Evolutionary conservation across 2,888 invertebrate genomes (phyloP), one percentile per base, ranked within the genome.

Genomic region (Watsonalla binaria): DNA sequence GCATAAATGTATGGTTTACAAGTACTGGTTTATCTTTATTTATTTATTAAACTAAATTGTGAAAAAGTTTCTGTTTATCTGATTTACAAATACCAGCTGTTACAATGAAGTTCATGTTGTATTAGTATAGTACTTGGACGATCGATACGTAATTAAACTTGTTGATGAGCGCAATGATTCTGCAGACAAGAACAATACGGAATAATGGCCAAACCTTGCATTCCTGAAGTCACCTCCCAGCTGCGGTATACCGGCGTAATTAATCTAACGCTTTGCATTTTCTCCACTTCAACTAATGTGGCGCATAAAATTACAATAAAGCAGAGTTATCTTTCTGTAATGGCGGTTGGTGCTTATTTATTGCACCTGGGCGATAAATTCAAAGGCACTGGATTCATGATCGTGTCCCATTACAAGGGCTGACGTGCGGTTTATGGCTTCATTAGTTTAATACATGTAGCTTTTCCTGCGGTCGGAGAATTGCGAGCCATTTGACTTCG

Each of bases 271-370:
- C 51, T 56, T 45, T 52, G 54, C 50, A 52, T 55, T 57, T 55
- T 39, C 52, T 49, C 49, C 9, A 14, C 35, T 14, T 37, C 49
- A 37, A 74, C 74, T 83, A 82, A 80, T 74, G 77, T 74, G 68
- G 69, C 71, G 84, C 82, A 85, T 85, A 68, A 68, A 70, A 85
- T 85, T 81, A 82, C 84, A 78, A 84, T 85, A 84, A 85, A 84
- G 70, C 75, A 77, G 78, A 72, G 76, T 80, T 84, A 84, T 84
- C 82, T 80, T 55, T 54, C 46, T 54, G 63, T 70, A 68, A 83
- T 79, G 80, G 79, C 69, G 64, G 55, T 67, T 70, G 74, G 75
- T 66, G 72, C 68, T 79, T 80, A 82, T 82, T 80, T 82, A 82
- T 82, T 67, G 72, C 74, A 74, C 73, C 75, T 76, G 70, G 53